phyloP scores from a whole-genome alignment of 1,140 invertebrate genomes.

The Halictus rubicundus region DNA sequence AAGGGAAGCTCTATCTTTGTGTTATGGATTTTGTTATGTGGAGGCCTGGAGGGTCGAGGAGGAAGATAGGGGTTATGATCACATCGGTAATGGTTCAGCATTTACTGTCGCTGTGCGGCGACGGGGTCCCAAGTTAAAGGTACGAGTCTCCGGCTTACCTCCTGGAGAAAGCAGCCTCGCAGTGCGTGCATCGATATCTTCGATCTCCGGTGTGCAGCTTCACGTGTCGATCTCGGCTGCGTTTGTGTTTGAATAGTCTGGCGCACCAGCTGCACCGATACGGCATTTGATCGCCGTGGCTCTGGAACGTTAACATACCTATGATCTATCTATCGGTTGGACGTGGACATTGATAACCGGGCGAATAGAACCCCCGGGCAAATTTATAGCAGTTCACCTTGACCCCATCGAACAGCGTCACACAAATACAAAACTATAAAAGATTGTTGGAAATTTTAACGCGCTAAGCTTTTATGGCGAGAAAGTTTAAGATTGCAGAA shows the following conservation, averaged over 20 bases:
- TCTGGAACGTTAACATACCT: constrained; percentile 82
- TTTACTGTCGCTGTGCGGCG: neutral
- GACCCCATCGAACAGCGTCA: too few relatives aligned
- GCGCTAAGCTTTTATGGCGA: too few relatives aligned
- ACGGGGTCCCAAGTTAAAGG: neutral
- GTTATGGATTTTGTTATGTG: too few relatives aligned
- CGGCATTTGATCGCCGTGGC: constrained; percentile 93
- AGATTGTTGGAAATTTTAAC: too few relatives aligned
- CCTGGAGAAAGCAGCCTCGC: constrained; percentile 95
- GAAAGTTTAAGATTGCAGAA: too few relatives aligned
- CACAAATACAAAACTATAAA: too few relatives aligned
- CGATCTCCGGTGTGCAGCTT: constrained; percentile 97
- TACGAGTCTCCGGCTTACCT: constrained; percentile 83
- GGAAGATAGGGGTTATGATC: too few relatives aligned
- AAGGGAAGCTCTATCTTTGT: too few relatives aligned
- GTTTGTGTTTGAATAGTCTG: constrained; percentile 96
- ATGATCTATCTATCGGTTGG: neutral
- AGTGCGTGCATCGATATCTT: constrained; percentile 95
- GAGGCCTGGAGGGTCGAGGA: too few relatives aligned
- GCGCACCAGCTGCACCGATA: constrained; percentile 94
- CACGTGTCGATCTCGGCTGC: constrained; percentile 95
- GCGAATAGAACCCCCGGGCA: too few relatives aligned
- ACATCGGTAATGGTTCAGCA: neutral
- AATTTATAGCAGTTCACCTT: too few relatives aligned
- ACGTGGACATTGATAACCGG: too few relatives aligned